Conservation (phyloP, 2,888 invertebrate genomes). For the Synergus itoensis region DNA sequence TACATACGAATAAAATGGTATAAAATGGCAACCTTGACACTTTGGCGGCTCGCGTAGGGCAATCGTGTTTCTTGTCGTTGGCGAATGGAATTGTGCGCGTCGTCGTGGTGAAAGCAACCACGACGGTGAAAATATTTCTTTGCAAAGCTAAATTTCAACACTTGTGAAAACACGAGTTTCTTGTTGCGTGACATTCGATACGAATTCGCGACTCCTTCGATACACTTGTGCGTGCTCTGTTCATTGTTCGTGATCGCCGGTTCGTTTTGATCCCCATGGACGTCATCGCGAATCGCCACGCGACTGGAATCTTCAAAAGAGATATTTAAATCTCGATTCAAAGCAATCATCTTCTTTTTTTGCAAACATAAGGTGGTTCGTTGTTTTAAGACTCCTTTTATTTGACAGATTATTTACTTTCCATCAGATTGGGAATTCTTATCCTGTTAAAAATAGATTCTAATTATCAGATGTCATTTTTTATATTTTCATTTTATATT, state of each 20-base stretch:
- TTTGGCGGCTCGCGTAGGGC: constrained; percentile 62
- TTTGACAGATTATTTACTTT: neutral
- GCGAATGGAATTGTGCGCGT: constrained; percentile 37
- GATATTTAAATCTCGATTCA: neutral
- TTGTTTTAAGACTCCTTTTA: neutral
- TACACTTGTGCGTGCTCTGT: constrained; percentile 22
- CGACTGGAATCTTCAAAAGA: neutral
- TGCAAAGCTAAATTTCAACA: neutral
- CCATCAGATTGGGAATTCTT: neutral
- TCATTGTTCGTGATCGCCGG: constrained; percentile 13
- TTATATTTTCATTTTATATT: neutral
- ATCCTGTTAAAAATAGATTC: neutral
- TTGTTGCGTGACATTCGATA: neutral
- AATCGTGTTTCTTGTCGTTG: constrained; percentile 41
- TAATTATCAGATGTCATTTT: neutral
- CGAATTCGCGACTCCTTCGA: constrained; percentile 11
- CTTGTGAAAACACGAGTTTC: neutral
- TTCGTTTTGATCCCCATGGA: constrained; percentile 1
- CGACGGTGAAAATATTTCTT: constrained; percentile 1
- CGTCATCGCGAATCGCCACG: constrained; percentile 34
- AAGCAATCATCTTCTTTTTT: neutral
- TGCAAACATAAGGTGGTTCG: constrained; percentile 14
- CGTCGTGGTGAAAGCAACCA: constrained; percentile 53
- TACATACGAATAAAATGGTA: constrained; percentile 49
- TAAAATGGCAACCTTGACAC: constrained; percentile 76